phyloP scores from a whole-genome alignment of 2,888 invertebrate species.

The Drosophila borborema region DNA sequence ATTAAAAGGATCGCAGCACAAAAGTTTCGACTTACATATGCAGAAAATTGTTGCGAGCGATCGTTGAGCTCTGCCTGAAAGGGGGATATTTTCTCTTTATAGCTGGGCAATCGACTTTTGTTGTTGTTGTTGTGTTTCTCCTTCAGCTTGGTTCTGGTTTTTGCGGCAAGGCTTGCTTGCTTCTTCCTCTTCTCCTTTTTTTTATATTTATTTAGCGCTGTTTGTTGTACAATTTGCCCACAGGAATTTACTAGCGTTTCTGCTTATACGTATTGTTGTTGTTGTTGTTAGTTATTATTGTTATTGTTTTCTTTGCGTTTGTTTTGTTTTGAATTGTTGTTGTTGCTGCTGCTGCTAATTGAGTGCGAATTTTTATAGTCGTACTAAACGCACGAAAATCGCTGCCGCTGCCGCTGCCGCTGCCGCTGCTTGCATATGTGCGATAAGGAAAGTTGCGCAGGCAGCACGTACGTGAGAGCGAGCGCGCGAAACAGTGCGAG shows the following conservation, averaged over 20 bases:
- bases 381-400: conserved; percentile 46
- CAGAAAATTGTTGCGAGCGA: conserved; percentile 59
- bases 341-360: conserved; percentile 40
- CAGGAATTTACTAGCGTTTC: conserved; percentile 49
- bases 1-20: conserved; percentile 69
- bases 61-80: conserved; percentile 10
- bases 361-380: conserved; percentile 58
- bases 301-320: conserved; percentile 23
- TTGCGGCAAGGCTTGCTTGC: conserved; percentile 34
- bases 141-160: conserved; percentile 15
- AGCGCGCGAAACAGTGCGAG: neutral
- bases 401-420: conserved; percentile 5
- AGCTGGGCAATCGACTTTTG: conserved; percentile 12
- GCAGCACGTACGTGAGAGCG: conserved; percentile 6
- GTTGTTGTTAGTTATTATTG: conserved; percentile 11
- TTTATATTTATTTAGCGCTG: conserved; percentile 46
- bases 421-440: conserved; percentile 36
- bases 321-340: conserved; percentile 30
- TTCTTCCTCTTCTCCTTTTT: conserved; percentile 6
- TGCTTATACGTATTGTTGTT: conserved; percentile 17
- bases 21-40: conserved; percentile 73
- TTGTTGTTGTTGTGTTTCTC: conserved; percentile 3
- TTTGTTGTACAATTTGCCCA: conserved; percentile 54
- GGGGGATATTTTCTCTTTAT: conserved; percentile 28
- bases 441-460: conserved; percentile 7